These are phyloP conservation scores for Polydrusus pterygomalis DNA, from an alignment of 2,888 invertebrate species.

Conservation along the genomic window DNA sequence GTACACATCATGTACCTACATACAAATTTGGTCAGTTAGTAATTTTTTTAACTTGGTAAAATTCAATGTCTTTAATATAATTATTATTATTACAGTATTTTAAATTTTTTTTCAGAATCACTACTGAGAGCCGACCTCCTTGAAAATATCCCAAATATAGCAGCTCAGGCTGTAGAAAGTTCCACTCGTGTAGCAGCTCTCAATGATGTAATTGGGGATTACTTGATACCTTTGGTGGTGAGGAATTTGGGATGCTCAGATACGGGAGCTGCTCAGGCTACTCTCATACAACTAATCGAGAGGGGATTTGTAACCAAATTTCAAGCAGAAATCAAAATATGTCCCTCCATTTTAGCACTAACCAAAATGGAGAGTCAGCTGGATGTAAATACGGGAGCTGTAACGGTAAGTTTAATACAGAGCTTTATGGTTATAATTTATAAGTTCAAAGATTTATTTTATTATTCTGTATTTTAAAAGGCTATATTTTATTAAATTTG, in stretches of 20 bases:
- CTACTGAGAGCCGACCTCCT: constrained; percentile 78
- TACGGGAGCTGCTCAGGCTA: constrained; percentile 79
- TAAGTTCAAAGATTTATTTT: neutral
- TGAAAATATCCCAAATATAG: constrained; percentile 81
- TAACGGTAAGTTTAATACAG: constrained; percentile 74
- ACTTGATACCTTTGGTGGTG: constrained; percentile 79
- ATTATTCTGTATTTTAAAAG: neutral
- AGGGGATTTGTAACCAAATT: constrained; percentile 77
- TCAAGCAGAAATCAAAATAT: constrained; percentile 79
- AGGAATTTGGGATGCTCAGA: constrained; percentile 77
- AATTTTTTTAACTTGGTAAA: no score
- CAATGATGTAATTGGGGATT: constrained; percentile 74
- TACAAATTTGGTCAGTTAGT: no score
- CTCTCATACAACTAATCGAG: constrained; percentile 79
- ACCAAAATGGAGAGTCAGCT: constrained; percentile 73
- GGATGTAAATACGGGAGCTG: constrained; percentile 75
- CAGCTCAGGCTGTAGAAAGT: constrained; percentile 76
- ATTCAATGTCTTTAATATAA: no score
- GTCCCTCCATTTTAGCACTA: constrained; percentile 78
- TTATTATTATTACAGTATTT: no score
- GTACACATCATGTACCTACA: neutral
- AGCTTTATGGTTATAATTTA: neutral
- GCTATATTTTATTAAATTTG: neutral
- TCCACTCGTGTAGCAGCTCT: constrained; percentile 71
- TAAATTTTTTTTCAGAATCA: constrained; percentile 73